Evolutionary conservation across 1,140 invertebrate genomes (phyloP).

Genomic region (Coptotermes formosanus): DNA sequence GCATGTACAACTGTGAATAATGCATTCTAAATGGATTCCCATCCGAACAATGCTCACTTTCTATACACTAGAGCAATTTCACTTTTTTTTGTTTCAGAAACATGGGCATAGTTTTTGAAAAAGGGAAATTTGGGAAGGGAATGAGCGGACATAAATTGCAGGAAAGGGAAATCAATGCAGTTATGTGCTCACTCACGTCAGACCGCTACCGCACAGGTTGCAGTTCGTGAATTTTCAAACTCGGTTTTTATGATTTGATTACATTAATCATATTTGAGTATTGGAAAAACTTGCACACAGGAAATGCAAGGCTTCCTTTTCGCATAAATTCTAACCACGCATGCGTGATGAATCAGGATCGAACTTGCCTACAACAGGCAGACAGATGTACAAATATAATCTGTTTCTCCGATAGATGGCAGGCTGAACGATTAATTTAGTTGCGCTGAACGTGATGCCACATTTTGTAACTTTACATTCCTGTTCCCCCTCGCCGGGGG

Average conservation of each 20-base stretch:
- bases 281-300: not conserved
- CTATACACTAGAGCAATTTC: not conserved
- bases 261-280: slow-evolving; percentile 15
- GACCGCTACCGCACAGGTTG: not conserved
- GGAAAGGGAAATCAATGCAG: not conserved
- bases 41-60: not conserved
- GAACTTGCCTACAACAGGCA: not conserved
- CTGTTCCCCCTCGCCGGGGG: too few species aligned
- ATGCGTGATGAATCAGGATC: not conserved
- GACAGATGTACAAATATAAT: not conserved
- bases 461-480: too few species aligned
- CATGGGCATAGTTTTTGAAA: not conserved
- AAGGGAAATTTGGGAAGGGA: not conserved
- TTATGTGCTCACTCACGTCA: not conserved
- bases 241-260: not conserved
- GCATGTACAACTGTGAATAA: not conserved
- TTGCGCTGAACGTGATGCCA: not conserved
- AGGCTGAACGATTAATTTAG: not conserved
- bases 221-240: not conserved
- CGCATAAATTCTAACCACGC: not conserved
- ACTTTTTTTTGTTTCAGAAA: not conserved
- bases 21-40: not conserved
- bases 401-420: not conserved
- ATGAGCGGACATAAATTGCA: not conserved
- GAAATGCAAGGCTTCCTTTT: not conserved